A percentile compares a stretch with the other conserved stretches of the same genome.
Evolutionary conservation across 2,888 invertebrate genomes (phyloP).

Genomic region (Incurvaria masculella): DNA sequence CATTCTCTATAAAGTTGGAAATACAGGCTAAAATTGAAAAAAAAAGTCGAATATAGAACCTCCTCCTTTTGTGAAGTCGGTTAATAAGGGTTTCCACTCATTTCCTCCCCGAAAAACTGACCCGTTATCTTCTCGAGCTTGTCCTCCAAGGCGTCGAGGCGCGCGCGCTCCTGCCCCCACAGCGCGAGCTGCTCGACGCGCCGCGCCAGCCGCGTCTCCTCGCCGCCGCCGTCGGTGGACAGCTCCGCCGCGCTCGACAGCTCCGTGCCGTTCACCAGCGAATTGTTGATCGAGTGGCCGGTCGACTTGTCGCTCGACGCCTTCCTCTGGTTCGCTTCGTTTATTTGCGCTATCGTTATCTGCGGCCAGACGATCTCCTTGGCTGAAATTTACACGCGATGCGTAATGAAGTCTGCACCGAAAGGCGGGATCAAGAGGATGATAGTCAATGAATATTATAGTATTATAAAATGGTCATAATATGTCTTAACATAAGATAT

Average conservation of each 20-base stretch:
- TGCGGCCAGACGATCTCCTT: conserved; percentile 45
- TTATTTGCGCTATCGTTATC: conserved; percentile 43
- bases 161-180: conserved; percentile 14
- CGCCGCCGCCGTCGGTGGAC: conserved; percentile 8
- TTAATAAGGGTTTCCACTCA: too few species aligned
- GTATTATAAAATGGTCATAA: too few species aligned
- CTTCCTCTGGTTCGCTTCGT: conserved; percentile 42
- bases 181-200: not conserved
- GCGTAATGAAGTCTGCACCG: not conserved
- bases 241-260: conserved; percentile 8
- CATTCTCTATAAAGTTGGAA: too few species aligned
- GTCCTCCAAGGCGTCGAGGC: conserved; percentile 29
- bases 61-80: too few species aligned
- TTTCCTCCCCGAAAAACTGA: conserved; percentile 17
- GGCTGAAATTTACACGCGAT: conserved; percentile 24
- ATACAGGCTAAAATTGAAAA: too few species aligned
- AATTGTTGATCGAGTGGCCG: conserved; percentile 28
- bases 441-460: too few species aligned
- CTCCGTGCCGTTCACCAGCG: conserved; percentile 4
- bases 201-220: not conserved
- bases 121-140: conserved; percentile 41
- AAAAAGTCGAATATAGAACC: too few species aligned
- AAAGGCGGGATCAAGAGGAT: too few species aligned
- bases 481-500: too few species aligned
- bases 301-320: conserved; percentile 38